Percentiles rank a stretch among this genome's conserved stretches.
Evolutionary conservation across 23 tunicate species (phyloP).

Genomic region (Ascidia mentula): DNA sequence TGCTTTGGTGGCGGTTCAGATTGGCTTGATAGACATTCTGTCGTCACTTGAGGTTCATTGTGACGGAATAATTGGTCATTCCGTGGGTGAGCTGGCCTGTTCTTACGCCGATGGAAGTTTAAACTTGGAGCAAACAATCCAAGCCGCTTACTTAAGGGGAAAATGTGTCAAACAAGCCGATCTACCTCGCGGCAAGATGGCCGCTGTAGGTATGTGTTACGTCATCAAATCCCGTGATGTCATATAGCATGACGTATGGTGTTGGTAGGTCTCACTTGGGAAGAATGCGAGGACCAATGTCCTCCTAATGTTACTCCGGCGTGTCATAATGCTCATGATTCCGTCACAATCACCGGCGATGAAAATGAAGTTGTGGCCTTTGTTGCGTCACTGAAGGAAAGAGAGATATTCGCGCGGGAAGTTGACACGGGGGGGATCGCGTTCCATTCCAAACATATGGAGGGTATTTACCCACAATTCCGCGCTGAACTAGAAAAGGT

Average conservation of each 20-base stretch:
- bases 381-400: slow-evolving; percentile 9
- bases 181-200: slow-evolving; percentile 21
- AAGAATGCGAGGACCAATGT: slow-evolving; percentile 23
- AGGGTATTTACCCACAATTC: slow-evolving; percentile 3
- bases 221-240: background rate
- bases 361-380: slow-evolving; percentile 5
- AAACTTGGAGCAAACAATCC: slow-evolving; percentile 23
- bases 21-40: slow-evolving; percentile 30
- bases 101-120: slow-evolving; percentile 24
- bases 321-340: slow-evolving; percentile 21
- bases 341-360: slow-evolving; percentile 30
- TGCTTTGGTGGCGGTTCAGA: slow-evolving; percentile 20
- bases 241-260: background rate
- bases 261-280: slow-evolving; percentile 21
- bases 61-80: slow-evolving; percentile 28
- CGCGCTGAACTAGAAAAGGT: slow-evolving; percentile 15
- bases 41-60: slow-evolving; percentile 13
- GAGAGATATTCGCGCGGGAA: slow-evolving; percentile 13
- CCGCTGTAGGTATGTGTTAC: slow-evolving; percentile 30
- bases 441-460: slow-evolving; percentile 30
- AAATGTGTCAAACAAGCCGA: slow-evolving; percentile 11
- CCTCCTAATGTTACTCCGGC: slow-evolving; percentile 20
- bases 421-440: slow-evolving; percentile 26
- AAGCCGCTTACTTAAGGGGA: slow-evolving; percentile 35
- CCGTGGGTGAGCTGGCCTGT: slow-evolving; percentile 36